Percentiles rank a stretch among this genome's conserved stretches.
phyloP scores from a whole-genome alignment of 1,140 invertebrate genomes.

The Drosophila nigrodunni region DNA sequence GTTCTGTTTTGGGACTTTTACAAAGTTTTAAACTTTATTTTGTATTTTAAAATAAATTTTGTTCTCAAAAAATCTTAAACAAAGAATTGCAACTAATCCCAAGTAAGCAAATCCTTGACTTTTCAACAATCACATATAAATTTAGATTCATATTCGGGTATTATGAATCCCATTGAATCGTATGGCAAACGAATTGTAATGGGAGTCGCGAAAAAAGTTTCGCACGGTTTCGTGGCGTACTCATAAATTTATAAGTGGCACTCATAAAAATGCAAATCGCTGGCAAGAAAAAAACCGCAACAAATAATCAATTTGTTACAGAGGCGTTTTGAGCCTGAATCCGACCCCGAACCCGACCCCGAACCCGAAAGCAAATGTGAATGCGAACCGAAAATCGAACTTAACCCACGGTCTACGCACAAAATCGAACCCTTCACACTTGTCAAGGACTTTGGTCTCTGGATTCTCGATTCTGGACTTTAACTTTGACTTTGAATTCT shows the following conservation, averaged over 20 bases:
- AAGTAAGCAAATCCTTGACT: neutral
- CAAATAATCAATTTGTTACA: slow-evolving; percentile 82
- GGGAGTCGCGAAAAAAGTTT: slow-evolving; percentile 54
- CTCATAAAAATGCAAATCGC: slow-evolving; percentile 74
- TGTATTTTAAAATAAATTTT: too few relatives aligned
- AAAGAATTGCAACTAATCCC: neutral
- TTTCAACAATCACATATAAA: neutral
- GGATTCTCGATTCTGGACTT: neutral
- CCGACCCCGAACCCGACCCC: neutral
- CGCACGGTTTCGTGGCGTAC: slow-evolving; percentile 69
- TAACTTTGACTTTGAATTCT: slow-evolving; percentile 1
- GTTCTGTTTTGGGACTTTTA: too few relatives aligned
- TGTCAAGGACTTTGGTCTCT: slow-evolving; percentile 29
- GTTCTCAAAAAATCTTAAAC: neutral
- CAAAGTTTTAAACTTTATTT: too few relatives aligned
- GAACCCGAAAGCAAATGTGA: neutral
- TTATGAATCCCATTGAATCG: neutral
- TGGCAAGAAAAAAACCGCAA: slow-evolving; percentile 71
- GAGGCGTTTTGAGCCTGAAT: slow-evolving; percentile 52
- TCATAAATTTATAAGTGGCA: slow-evolving; percentile 82
- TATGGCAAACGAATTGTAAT: slow-evolving; percentile 30
- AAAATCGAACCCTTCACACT: slow-evolving; percentile 67
- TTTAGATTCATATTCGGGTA: neutral
- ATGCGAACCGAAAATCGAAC: neutral
- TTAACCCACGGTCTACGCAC: slow-evolving; percentile 55